Evolutionary conservation across 2,888 invertebrate species (phyloP).

Genomic region (Harmothoe impar): DNA sequence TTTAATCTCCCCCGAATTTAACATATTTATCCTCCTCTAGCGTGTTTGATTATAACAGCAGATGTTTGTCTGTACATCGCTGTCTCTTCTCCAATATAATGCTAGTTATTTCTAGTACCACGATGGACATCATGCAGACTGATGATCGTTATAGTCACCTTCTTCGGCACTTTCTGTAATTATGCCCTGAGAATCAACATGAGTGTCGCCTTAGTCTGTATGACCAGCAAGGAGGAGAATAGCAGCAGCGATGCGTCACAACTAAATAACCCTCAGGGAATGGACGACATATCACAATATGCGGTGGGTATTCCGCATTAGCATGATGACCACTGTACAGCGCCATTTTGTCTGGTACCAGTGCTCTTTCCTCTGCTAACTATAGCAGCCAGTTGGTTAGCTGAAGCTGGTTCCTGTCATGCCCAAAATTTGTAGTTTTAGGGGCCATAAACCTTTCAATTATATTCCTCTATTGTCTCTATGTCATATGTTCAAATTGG

Average conservation of each 20-base stretch:
- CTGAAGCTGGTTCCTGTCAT: too few species aligned
- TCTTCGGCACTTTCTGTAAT: background rate
- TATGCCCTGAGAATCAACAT: slow-evolving; percentile 8
- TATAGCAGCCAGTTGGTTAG: background rate
- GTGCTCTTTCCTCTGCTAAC: too few species aligned
- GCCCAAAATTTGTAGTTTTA: too few species aligned
- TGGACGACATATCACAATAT: background rate
- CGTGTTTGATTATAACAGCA: too few species aligned
- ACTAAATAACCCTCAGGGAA: background rate
- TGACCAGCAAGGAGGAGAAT: background rate
- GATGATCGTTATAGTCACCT: background rate
- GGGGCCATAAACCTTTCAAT: background rate
- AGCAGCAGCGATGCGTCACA: background rate
- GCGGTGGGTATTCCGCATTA: background rate
- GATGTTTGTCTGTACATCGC: too few species aligned
- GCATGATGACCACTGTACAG: too few species aligned
- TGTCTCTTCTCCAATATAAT: too few species aligned
- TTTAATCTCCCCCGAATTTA: too few species aligned
- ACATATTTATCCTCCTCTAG: too few species aligned
- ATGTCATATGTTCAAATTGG: background rate
- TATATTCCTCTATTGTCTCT: background rate
- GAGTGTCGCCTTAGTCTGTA: background rate
- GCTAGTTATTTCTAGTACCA: background rate
- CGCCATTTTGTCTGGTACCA: too few species aligned
- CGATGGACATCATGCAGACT: background rate